These are phyloP conservation scores for Drosophila jambulina DNA, from an alignment of 1,140 invertebrate genomes.

Conservation along the genomic window DNA sequence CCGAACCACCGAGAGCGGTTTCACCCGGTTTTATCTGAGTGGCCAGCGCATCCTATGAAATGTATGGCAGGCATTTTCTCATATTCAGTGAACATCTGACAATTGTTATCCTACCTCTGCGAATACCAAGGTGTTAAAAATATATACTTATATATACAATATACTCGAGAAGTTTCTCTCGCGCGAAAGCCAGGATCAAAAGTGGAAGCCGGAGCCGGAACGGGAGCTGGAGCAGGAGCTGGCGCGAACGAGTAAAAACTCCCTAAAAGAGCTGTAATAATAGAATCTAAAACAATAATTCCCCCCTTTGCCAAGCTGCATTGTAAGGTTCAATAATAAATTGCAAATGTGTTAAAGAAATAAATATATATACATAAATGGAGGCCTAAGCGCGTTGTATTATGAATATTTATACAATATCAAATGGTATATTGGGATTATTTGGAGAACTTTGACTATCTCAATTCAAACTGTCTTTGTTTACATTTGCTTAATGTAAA, in stretches of 20 bases:
- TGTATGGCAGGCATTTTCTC: slow-evolving; percentile 28
- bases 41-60: slow-evolving; percentile 30
- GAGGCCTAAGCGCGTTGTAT: slow-evolving; percentile 19
- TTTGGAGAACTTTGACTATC: not conserved
- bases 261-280: slow-evolving; percentile 73
- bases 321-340: slow-evolving; percentile 61
- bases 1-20: slow-evolving; percentile 54
- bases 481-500: not conserved
- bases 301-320: slow-evolving; percentile 67
- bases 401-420: slow-evolving; percentile 13
- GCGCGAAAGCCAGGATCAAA: slow-evolving; percentile 14
- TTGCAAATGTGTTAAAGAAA: slow-evolving; percentile 56
- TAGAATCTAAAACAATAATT: slow-evolving; percentile 80
- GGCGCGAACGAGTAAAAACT: slow-evolving; percentile 27
- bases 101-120: slow-evolving; percentile 81
- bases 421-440: slow-evolving; percentile 9
- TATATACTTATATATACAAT: slow-evolving; percentile 54
- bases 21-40: slow-evolving; percentile 45
- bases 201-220: slow-evolving; percentile 9
- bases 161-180: slow-evolving; percentile 47
- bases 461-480: not conserved
- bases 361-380: slow-evolving; percentile 47
- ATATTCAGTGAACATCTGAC: slow-evolving; percentile 69
- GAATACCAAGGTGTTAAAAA: slow-evolving; percentile 73
- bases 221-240: slow-evolving; percentile 8